These are phyloP conservation scores for Archips crataeganus DNA, from an alignment of 2,888 invertebrate genomes.

Conservation along the genomic window DNA sequence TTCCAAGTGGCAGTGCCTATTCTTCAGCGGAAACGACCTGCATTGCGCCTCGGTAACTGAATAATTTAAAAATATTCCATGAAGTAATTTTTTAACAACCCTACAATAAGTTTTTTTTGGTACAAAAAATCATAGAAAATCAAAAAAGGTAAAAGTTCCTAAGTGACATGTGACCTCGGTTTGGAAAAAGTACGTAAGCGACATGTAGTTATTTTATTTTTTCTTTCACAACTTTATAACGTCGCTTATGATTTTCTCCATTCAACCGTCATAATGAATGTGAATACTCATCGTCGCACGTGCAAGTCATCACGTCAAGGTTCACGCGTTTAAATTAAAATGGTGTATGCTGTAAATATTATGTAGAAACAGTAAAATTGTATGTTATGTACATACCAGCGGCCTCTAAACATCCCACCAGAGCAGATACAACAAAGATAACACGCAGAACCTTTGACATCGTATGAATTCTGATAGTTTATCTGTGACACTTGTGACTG, in stretches of 20 bases:
- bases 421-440: conserved; percentile 47
- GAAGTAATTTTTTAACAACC: neutral
- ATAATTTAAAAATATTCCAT: neutral
- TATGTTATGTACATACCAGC: conserved; percentile 13
- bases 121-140: no score
- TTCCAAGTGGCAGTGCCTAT: conserved; percentile 33
- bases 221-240: no score
- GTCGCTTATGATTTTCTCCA: no score
- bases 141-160: no score
- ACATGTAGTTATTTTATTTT: no score
- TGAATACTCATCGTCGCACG: no score
- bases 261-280: no score
- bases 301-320: no score
- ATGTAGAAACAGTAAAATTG: neutral
- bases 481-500: neutral
- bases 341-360: neutral
- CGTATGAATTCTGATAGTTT: conserved; percentile 6
- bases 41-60: conserved; percentile 31
- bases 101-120: no score
- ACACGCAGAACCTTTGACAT: conserved; percentile 50
- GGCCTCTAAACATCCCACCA: conserved; percentile 45
- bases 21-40: conserved; percentile 13
- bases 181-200: no score
- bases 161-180: no score
- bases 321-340: neutral